These are phyloP conservation scores for Carduelis carduelis DNA, from an alignment of 2,797 vertebrate genomes.

Conservation along the genomic window DNA sequence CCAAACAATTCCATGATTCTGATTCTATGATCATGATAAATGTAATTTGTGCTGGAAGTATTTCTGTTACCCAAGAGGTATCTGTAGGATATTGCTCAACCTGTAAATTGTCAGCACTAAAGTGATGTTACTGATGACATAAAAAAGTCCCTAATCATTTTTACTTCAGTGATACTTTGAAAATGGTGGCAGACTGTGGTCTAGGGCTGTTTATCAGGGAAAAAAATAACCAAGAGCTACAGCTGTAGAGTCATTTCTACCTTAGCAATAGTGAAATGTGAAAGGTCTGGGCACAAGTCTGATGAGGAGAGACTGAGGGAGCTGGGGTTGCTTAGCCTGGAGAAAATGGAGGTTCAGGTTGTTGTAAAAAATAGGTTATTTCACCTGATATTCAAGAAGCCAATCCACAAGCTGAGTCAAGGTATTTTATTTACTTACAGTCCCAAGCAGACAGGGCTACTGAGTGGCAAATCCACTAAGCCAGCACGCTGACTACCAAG, in stretches of 20 bases:
- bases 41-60: neutral
- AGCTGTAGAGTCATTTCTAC: too few species aligned
- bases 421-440: neutral
- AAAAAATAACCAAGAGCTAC: neutral
- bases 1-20: neutral
- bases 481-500: rapidly evolving
- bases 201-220: too few species aligned
- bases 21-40: neutral
- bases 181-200: neutral
- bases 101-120: neutral
- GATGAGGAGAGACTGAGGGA: neutral
- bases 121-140: neutral
- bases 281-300: neutral
- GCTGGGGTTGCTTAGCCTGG: neutral
- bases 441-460: neutral
- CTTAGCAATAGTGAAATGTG: rapidly evolving
- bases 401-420: neutral
- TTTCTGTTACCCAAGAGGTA: neutral
- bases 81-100: neutral
- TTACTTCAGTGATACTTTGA: neutral
- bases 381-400: neutral
- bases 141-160: neutral
- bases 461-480: neutral
- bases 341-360: neutral
- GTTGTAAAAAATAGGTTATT: neutral